A percentile compares a stretch with the other conserved stretches of the same genome.
Conservation (phyloP, 2,888 invertebrate species). For the Dolichopus griseipennis region DNA sequence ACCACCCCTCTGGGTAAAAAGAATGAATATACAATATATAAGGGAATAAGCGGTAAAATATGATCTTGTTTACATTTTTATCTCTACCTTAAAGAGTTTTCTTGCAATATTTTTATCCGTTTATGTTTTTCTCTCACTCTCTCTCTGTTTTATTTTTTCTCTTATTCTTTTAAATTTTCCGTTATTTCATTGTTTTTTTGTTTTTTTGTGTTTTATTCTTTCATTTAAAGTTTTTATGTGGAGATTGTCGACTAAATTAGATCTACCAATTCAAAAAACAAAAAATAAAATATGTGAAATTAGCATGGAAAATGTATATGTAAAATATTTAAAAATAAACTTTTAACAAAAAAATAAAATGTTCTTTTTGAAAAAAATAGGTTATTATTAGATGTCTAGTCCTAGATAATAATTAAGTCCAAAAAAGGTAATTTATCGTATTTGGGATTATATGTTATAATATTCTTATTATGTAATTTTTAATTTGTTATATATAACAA, state of each 20-base stretch:
- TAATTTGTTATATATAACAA: too few relatives aligned
- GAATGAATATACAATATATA: not conserved
- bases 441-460: too few relatives aligned
- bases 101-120: too few relatives aligned
- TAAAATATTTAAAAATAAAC: not conserved
- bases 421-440: not conserved
- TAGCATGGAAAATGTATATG: slow-evolving; percentile 1
- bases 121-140: not conserved
- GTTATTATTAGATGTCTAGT: slow-evolving; percentile 1
- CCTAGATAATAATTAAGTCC: not conserved
- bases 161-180: slow-evolving; percentile 7
- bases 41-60: not conserved
- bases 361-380: not conserved
- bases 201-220: slow-evolving; percentile 15
- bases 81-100: not conserved
- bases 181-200: slow-evolving; percentile 10
- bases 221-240: slow-evolving; percentile 14
- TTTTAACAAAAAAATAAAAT: not conserved
- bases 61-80: slow-evolving; percentile 14
- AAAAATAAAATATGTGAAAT: not conserved
- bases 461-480: too few relatives aligned
- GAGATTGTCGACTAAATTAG: not conserved
- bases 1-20: slow-evolving; percentile 1
- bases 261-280: not conserved
- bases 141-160: not conserved